Percentiles rank a stretch among this genome's conserved stretches.
These are phyloP conservation scores for Acanthoscelides obtectus DNA, from an alignment of 2,888 invertebrate species.

Conservation along the genomic window DNA sequence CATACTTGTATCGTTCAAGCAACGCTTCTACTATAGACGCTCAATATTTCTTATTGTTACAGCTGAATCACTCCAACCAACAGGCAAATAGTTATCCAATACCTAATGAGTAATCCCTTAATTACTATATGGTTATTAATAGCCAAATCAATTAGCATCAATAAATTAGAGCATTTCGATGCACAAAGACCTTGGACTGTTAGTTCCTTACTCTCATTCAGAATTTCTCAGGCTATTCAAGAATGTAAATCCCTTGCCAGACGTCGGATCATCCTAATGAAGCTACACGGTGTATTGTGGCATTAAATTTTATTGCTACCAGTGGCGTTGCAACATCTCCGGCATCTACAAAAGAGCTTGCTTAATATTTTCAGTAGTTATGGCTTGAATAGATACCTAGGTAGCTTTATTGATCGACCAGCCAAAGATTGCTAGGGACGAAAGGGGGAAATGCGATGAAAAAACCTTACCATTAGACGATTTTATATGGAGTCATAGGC, in stretches of 20 bases:
- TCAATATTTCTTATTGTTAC: not conserved
- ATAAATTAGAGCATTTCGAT: not conserved
- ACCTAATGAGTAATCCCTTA: not conserved
- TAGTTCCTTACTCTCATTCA: not conserved
- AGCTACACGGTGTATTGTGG: conserved; percentile 13
- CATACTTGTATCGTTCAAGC: not conserved
- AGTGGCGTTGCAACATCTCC: not conserved
- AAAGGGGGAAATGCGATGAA: too few relatives aligned
- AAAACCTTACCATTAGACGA: too few relatives aligned
- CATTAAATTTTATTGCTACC: conserved; percentile 8
- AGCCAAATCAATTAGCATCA: not conserved
- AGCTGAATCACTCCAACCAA: not conserved
- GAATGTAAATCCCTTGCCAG: conserved; percentile 7
- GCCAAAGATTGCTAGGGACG: too few relatives aligned
- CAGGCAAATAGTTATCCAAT: not conserved
- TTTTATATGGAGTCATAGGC: too few relatives aligned
- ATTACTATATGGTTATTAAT: not conserved
- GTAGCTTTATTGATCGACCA: too few relatives aligned
- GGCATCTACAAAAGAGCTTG: not conserved
- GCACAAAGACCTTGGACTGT: not conserved
- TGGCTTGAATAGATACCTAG: too few relatives aligned
- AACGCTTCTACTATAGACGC: not conserved
- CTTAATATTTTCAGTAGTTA: too few relatives aligned
- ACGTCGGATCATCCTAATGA: conserved; percentile 10
- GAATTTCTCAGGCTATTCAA: not conserved